A percentile compares a stretch with the other conserved stretches of the same genome.
phyloP scores from a whole-genome alignment of 53 echinoderm and acorn worm genomes.

The Stichopus horrens region DNA sequence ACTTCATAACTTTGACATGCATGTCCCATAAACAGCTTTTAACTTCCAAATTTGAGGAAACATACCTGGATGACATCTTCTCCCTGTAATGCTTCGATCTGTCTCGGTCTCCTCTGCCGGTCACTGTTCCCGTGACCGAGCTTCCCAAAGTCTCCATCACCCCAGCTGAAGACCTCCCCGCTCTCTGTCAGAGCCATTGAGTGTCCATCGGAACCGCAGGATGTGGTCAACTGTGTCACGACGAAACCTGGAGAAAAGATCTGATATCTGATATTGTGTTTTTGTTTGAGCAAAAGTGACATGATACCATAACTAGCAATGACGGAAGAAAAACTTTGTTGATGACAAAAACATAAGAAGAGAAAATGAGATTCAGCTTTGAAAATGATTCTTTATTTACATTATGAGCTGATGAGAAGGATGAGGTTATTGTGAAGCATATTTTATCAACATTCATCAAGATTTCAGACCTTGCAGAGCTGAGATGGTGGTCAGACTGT shows the following conservation, averaged over 20 bases:
- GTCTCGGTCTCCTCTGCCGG: conserved; percentile 89
- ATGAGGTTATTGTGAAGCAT: too few relatives aligned
- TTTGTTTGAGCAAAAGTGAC: too few relatives aligned
- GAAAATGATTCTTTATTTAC: too few relatives aligned
- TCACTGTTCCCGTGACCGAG: conserved; percentile 99
- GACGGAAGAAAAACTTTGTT: too few relatives aligned
- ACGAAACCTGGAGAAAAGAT: conserved; percentile 73
- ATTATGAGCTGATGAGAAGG: too few relatives aligned
- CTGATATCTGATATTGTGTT: too few relatives aligned
- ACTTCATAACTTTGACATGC: too few relatives aligned
- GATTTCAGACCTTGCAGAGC: conserved; percentile 80
- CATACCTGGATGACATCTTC: conserved; percentile 90
- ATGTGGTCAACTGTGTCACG: conserved; percentile 94
- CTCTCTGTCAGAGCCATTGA: conserved; percentile 99
- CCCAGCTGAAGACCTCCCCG: conserved; percentile 99
- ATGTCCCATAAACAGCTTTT: too few relatives aligned
- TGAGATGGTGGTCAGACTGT: conserved; percentile 87
- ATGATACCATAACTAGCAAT: too few relatives aligned
- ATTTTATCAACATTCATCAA: too few relatives aligned
- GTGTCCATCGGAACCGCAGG: conserved; percentile 98
- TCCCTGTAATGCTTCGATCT: conserved; percentile 93
- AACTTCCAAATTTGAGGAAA: neutral
- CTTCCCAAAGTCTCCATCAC: conserved; percentile 98
- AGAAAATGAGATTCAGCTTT: too few relatives aligned
- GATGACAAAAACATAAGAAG: too few relatives aligned